Evolutionary conservation across 2,888 invertebrate species (phyloP).

Genomic region (Meliscaeva auricollis): DNA sequence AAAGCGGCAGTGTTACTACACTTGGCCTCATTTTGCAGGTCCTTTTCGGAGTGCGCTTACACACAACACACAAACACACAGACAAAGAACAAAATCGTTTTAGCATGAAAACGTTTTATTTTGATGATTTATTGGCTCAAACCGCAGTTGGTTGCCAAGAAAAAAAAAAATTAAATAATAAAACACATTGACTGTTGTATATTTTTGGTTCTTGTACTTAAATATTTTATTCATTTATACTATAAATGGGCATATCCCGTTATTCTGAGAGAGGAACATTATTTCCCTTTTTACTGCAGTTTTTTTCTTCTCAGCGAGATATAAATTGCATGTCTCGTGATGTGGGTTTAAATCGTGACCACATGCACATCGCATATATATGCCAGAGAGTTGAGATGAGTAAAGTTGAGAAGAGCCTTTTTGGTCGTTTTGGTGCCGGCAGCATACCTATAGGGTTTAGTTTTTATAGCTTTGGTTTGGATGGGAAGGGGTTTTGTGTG

Average conservation of each 20-base stretch:
- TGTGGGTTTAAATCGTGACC: constrained; percentile 59
- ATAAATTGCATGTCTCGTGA: constrained; percentile 58
- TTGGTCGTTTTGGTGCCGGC: not conserved
- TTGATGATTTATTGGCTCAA: constrained; percentile 56
- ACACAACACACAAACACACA: not conserved
- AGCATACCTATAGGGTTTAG: not conserved
- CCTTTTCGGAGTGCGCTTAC: not conserved
- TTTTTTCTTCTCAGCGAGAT: not conserved
- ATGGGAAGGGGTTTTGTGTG: not conserved
- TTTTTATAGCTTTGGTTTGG: constrained; percentile 21
- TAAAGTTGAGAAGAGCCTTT: not conserved
- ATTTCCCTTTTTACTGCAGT: constrained; percentile 58
- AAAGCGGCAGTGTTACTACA: constrained; percentile 48
- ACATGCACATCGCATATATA: constrained; percentile 29
- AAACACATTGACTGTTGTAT: constrained; percentile 12
- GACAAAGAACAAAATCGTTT: constrained; percentile 19
- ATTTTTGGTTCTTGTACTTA: constrained; percentile 33
- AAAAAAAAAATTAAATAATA: not conserved
- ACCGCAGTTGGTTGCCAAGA: constrained; percentile 58
- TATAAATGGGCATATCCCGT: constrained; percentile 37
- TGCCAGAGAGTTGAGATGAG: constrained; percentile 13
- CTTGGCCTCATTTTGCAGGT: constrained; percentile 53
- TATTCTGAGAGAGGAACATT: not conserved
- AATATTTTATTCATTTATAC: constrained; percentile 60
- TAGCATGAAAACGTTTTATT: constrained; percentile 56